Percentiles rank a stretch among this genome's conserved stretches.
phyloP scores from a whole-genome alignment of 2,797 vertebrate species.

The Gastrophryne carolinensis region DNA sequence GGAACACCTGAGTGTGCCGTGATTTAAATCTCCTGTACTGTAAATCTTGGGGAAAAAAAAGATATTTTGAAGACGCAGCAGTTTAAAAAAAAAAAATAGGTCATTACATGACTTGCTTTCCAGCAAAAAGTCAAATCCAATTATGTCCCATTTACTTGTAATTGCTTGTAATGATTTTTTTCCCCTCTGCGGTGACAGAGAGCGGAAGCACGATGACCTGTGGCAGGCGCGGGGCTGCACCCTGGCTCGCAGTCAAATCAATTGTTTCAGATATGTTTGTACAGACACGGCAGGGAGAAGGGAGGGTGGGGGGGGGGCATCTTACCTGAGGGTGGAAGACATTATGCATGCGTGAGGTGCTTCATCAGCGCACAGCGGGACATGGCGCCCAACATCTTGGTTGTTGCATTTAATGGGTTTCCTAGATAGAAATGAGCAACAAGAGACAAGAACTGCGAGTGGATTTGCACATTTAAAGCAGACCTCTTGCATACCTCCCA shows the following conservation, averaged over 20 bases:
- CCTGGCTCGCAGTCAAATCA: background rate
- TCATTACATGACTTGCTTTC: conserved; percentile 15
- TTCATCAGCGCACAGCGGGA: background rate
- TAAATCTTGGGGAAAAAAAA: conserved; percentile 26
- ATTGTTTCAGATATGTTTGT: background rate
- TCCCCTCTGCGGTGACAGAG: background rate
- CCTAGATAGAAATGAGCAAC: too few species aligned
- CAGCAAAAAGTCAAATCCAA: conserved; percentile 7
- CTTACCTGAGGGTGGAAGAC: background rate
- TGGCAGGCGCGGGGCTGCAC: background rate
- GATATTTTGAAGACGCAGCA: background rate
- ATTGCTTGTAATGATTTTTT: background rate
- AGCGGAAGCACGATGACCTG: background rate
- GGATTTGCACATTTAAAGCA: too few species aligned
- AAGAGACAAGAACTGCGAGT: too few species aligned
- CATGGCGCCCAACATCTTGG: background rate
- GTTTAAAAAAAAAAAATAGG: background rate
- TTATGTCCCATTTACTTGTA: conserved; percentile 22
- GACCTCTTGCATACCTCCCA: too few species aligned
- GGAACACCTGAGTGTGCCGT: background rate
- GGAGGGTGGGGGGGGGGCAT: too few species aligned
- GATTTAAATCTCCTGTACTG: conserved; percentile 9
- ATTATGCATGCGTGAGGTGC: background rate
- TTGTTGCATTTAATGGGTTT: background rate
- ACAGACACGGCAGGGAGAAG: background rate